Conservation (phyloP, 2,888 invertebrate genomes). For the Phengaris alcon region DNA sequence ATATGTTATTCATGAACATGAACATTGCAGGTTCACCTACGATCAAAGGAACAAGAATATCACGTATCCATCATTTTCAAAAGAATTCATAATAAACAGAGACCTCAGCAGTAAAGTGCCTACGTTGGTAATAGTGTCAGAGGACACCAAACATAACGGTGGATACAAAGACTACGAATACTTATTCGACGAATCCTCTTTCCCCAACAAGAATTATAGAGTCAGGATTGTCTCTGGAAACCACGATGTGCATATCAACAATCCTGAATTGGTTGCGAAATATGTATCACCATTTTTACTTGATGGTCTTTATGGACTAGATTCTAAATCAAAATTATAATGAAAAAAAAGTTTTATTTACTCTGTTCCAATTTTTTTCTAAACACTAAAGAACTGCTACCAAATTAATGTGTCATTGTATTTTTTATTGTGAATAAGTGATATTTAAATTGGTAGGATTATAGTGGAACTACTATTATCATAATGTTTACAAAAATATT, state of each 20-base stretch:
- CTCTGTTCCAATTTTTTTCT: too few species aligned
- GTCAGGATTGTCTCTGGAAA: conserved; percentile 66
- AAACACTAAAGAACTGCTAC: too few species aligned
- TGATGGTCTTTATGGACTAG: conserved; percentile 50
- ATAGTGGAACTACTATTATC: too few species aligned
- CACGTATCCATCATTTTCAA: conserved; percentile 54
- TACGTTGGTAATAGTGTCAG: conserved; percentile 49
- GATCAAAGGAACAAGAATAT: conserved; percentile 73
- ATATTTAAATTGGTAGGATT: too few species aligned
- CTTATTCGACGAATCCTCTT: conserved; percentile 50
- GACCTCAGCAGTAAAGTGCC: conserved; percentile 51
- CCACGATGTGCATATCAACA: conserved; percentile 80
- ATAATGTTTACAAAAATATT: too few species aligned
- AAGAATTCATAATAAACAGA: conserved; percentile 52
- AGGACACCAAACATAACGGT: conserved; percentile 45
- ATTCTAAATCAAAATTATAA: conserved; percentile 53
- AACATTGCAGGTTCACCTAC: conserved; percentile 66
- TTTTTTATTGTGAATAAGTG: too few species aligned
- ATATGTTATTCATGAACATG: not conserved
- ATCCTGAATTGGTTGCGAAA: conserved; percentile 73
- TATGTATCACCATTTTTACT: conserved; percentile 61
- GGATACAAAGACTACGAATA: conserved; percentile 48
- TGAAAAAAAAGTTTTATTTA: not conserved
- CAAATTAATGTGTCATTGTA: too few species aligned
- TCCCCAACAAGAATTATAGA: conserved; percentile 48